Evolutionary conservation across 2,888 invertebrate species (phyloP).

Genomic region (Leptothorax acervorum): DNA sequence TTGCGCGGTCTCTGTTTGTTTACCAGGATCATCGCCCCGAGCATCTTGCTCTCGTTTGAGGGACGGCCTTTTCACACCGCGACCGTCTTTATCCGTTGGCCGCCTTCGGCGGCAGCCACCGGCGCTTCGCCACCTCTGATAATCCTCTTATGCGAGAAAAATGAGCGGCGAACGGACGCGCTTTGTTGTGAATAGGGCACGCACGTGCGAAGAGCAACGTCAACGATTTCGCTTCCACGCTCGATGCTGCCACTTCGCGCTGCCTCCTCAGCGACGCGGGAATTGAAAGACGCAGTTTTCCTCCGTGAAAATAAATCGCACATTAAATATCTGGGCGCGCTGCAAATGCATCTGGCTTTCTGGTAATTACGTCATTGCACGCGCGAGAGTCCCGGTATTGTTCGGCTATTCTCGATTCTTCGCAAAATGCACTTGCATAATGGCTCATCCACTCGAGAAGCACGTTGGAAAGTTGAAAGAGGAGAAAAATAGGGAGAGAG

Average conservation of each 20-base stretch:
- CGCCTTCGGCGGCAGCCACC: neutral
- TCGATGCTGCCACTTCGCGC: neutral
- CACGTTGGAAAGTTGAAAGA: slow-evolving; percentile 10
- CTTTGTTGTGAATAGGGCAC: neutral
- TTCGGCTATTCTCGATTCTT: slow-evolving; percentile 21
- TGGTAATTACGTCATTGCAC: neutral
- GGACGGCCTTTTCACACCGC: slow-evolving; percentile 18
- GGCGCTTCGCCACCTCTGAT: neutral
- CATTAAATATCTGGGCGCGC: neutral
- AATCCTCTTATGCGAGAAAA: slow-evolving; percentile 15
- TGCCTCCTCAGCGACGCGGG: neutral
- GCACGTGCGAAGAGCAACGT: neutral
- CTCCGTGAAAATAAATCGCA: neutral
- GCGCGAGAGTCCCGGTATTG: neutral
- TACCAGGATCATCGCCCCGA: slow-evolving; percentile 63
- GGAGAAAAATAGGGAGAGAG: neutral
- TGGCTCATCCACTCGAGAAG: slow-evolving; percentile 24
- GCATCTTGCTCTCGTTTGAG: slow-evolving; percentile 16
- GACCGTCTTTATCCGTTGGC: neutral
- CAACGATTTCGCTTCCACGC: neutral
- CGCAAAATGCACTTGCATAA: slow-evolving; percentile 23
- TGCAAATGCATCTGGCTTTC: slow-evolving; percentile 15
- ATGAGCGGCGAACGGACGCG: neutral
- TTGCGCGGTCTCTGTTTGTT: slow-evolving; percentile 69
- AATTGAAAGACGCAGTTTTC: neutral